phyloP scores from a whole-genome alignment of 2,797 vertebrate genomes.

The Lagorchestes hirsutus region DNA sequence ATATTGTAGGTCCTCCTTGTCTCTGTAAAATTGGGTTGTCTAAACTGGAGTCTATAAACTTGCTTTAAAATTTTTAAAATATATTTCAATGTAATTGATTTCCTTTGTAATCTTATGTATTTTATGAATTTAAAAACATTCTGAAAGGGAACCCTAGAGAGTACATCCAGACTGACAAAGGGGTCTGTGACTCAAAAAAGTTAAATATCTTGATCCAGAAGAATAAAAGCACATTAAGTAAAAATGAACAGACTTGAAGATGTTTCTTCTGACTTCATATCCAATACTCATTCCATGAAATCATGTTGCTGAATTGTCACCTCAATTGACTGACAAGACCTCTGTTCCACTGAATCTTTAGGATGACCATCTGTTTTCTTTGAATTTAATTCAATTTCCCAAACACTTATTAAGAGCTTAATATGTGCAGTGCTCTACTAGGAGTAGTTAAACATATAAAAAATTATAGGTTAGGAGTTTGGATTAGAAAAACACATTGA shows the following conservation, averaged over 20 bases:
- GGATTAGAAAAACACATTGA: not conserved
- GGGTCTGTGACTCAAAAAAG: not conserved
- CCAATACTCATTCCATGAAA: not conserved
- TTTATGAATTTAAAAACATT: conserved; percentile 57
- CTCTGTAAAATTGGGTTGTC: not conserved
- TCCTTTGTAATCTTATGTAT: conserved; percentile 19
- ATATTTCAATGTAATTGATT: not conserved
- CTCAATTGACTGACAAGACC: not conserved
- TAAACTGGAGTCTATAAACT: not conserved
- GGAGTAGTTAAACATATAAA: not conserved
- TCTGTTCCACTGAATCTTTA: not conserved
- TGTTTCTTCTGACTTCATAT: not conserved
- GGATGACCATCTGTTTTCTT: not conserved
- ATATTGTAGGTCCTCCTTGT: not conserved
- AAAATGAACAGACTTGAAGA: not conserved
- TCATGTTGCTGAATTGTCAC: not conserved
- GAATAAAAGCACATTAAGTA: not conserved
- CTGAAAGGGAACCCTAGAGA: not conserved
- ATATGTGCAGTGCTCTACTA: not conserved
- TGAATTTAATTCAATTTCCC: not conserved
- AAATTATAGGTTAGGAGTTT: not conserved
- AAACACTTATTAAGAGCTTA: not conserved
- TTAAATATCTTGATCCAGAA: not conserved
- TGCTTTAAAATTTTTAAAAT: not conserved
- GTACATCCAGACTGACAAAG: not conserved